These are phyloP conservation scores for Mellilla xanthometata DNA, from an alignment of 2,888 invertebrate genomes.

Conservation along the genomic window DNA sequence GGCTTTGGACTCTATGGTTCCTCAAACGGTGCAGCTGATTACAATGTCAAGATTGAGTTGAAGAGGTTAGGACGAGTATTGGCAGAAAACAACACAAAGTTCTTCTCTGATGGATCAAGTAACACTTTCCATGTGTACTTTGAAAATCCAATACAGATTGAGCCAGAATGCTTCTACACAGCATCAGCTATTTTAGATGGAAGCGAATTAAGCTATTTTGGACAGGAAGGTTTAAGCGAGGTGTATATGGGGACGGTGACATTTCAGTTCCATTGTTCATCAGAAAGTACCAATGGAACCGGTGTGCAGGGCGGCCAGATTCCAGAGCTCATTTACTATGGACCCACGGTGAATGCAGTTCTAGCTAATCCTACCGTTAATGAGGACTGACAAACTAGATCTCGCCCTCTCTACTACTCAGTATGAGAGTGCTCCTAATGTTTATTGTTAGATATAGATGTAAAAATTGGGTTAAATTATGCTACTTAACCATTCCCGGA, in stretches of 20 bases:
- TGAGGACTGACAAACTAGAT: slow-evolving; percentile 76
- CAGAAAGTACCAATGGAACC: slow-evolving; percentile 98
- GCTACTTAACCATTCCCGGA: slow-evolving; percentile 62
- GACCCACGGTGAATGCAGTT: slow-evolving; percentile 85
- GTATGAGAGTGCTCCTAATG: slow-evolving; percentile 45
- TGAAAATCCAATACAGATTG: slow-evolving; percentile 93
- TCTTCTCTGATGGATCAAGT: slow-evolving; percentile 98
- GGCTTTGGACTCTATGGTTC: slow-evolving; percentile 98
- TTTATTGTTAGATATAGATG: slow-evolving; percentile 30
- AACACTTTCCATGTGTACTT: slow-evolving; percentile 95
- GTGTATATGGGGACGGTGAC: slow-evolving; percentile 96
- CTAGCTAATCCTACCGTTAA: slow-evolving; percentile 64
- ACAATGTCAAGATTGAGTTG: slow-evolving; percentile 96
- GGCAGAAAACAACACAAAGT: slow-evolving; percentile 95
- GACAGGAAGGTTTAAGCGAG: slow-evolving; percentile 98
- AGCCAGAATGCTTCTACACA: slow-evolving; percentile 96
- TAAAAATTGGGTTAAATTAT: slow-evolving; percentile 36
- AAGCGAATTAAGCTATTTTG: slow-evolving; percentile 96
- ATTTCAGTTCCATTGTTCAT: slow-evolving; percentile 98
- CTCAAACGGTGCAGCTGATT: slow-evolving; percentile 97
- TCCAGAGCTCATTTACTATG: slow-evolving; percentile 97
- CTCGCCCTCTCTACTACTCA: slow-evolving; percentile 56
- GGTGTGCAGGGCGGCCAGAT: slow-evolving; percentile 99
- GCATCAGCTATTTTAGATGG: slow-evolving; percentile 98
- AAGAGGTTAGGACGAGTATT: slow-evolving; percentile 94